phyloP scores from a whole-genome alignment of 2,888 invertebrate species.

The Amphipoea lucens region DNA sequence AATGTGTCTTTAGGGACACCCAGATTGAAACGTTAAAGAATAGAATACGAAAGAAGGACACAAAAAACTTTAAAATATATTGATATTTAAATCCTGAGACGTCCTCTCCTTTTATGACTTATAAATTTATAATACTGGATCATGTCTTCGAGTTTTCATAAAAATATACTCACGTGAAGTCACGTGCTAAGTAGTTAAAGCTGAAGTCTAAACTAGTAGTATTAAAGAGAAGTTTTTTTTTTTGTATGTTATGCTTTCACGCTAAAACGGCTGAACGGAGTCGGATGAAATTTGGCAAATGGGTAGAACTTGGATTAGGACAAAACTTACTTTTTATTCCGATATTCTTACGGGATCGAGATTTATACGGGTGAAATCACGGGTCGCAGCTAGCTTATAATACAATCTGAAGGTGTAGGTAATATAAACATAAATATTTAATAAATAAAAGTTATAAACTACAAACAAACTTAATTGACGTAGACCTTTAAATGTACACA shows the following conservation, averaged over 20 bases:
- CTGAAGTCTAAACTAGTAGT: neutral
- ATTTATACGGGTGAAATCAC: neutral
- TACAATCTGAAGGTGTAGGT: neutral
- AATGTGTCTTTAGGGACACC: neutral
- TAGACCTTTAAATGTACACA: conserved; percentile 5
- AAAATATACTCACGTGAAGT: neutral
- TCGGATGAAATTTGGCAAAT: neutral
- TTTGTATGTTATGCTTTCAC: neutral
- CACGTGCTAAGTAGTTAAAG: neutral
- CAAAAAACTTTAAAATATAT: neutral
- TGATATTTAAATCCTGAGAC: neutral
- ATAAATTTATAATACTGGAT: neutral
- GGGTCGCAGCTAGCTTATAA: neutral
- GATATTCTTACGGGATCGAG: neutral
- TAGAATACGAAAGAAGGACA: conserved; percentile 18
- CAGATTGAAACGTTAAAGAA: conserved; percentile 1
- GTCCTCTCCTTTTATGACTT: neutral
- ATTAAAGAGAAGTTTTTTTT: neutral
- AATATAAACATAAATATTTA: neutral
- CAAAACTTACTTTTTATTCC: neutral
- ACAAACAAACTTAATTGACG: conserved; percentile 10
- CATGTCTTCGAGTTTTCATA: neutral
- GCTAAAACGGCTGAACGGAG: neutral
- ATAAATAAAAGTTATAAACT: neutral
- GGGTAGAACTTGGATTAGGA: neutral